Percentiles rank a stretch among this genome's conserved stretches.
Evolutionary conservation across 2,888 invertebrate genomes (phyloP).

Genomic region (Vesta saturnalis): DNA sequence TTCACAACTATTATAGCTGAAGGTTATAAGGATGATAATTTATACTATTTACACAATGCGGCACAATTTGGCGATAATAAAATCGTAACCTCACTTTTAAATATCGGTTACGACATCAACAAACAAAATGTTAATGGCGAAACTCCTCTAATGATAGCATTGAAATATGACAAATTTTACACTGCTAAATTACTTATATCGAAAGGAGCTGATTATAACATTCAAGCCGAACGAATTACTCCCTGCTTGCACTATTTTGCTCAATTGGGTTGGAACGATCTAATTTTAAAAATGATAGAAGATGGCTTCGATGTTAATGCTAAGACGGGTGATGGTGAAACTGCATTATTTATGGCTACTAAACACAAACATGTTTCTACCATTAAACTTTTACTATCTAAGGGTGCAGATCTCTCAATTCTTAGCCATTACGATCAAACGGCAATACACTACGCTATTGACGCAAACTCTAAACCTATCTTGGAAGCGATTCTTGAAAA

Average conservation of each 20-base stretch:
- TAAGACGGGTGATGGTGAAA: not conserved
- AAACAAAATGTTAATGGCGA: not conserved
- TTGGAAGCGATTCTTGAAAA: not conserved
- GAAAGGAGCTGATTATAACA: not conserved
- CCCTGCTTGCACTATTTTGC: not conserved
- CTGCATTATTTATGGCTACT: not conserved
- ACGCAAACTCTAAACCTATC: not conserved
- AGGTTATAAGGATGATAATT: not conserved
- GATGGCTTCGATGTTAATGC: not conserved
- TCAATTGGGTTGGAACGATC: not conserved
- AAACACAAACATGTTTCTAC: not conserved
- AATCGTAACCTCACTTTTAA: not conserved
- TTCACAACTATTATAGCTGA: not conserved
- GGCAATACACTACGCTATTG: not conserved
- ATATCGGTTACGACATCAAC: not conserved
- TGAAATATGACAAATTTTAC: not conserved
- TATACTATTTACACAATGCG: not conserved
- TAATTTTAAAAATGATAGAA: not conserved
- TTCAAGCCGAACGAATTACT: not conserved
- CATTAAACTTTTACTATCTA: not conserved
- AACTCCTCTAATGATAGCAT: not conserved
- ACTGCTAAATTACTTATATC: not conserved
- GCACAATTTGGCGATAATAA: not conserved
- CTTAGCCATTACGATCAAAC: not conserved
- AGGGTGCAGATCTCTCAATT: not conserved